Evolutionary conservation across 2,888 invertebrate genomes (phyloP).

Genomic region (Melinaea menophilus): DNA sequence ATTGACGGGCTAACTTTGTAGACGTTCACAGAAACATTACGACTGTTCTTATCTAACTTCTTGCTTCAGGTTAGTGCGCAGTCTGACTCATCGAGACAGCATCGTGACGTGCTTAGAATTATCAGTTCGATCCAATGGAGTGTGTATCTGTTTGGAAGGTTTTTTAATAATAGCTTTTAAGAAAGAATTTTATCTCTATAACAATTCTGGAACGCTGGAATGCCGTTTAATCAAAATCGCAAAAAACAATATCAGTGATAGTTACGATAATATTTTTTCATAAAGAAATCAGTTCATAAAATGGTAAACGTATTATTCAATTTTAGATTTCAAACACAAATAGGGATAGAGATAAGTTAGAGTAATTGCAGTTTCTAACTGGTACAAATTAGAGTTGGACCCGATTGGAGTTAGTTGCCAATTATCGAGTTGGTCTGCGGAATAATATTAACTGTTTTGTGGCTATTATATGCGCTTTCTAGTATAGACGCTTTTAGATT

Average conservation of each 20-base stretch:
- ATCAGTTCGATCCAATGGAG: background rate
- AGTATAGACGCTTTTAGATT: background rate
- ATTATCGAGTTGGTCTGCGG: constrained; percentile 20
- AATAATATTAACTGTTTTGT: constrained; percentile 15
- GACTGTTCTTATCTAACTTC: background rate
- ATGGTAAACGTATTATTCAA: constrained; percentile 3
- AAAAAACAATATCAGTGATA: background rate
- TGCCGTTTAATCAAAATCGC: background rate
- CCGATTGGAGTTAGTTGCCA: constrained; percentile 23
- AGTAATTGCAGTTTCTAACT: constrained; percentile 27
- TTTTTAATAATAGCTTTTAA: background rate
- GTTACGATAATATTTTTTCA: background rate
- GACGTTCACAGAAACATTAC: background rate
- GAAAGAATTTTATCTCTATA: background rate
- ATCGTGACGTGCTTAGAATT: constrained; percentile 2
- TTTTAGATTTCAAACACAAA: constrained; percentile 12
- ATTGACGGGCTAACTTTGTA: constrained; percentile 2
- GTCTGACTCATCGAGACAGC: background rate
- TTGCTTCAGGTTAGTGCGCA: background rate
- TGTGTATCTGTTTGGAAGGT: background rate
- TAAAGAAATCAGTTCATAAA: background rate
- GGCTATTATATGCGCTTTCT: background rate
- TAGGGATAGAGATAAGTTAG: constrained; percentile 20
- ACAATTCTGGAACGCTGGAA: no score
- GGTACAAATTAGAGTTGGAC: constrained; percentile 29